phyloP scores from a whole-genome alignment of 2,888 invertebrate genomes.

The Xestia sexstrigata region DNA sequence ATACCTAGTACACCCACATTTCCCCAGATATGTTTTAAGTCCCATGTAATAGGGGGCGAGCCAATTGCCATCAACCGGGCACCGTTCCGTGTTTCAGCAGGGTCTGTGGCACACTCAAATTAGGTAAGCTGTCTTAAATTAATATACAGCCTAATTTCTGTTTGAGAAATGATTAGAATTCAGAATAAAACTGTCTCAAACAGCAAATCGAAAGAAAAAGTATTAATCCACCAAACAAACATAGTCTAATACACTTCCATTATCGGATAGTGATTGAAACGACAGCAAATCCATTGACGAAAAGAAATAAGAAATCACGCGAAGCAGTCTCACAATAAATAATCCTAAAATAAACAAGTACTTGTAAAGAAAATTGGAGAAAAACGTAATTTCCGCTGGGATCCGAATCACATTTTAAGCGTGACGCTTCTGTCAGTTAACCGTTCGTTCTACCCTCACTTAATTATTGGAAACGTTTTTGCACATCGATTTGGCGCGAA shows the following conservation, averaged over 20 bases:
- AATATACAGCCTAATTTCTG: not conserved
- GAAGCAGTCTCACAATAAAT: constrained; percentile 47
- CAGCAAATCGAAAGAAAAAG: not conserved
- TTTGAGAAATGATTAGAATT: not conserved
- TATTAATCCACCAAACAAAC: constrained; percentile 18
- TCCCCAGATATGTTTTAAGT: too few relatives aligned
- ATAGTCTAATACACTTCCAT: constrained; percentile 3
- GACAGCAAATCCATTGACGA: constrained; percentile 23
- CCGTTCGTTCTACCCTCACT: constrained; percentile 56
- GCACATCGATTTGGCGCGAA: constrained; percentile 46
- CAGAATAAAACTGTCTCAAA: not conserved
- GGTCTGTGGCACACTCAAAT: not conserved
- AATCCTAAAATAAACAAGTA: constrained; percentile 58
- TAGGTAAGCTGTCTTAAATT: too few relatives aligned
- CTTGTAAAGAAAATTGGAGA: constrained; percentile 64
- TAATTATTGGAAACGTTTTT: constrained; percentile 66
- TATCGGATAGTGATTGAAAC: constrained; percentile 27
- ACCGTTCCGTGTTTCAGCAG: not conserved
- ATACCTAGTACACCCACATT: too few relatives aligned
- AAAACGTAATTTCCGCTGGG: constrained; percentile 71
- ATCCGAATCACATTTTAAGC: constrained; percentile 64
- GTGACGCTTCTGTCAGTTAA: constrained; percentile 62
- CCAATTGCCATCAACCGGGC: too few relatives aligned
- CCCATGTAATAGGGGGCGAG: too few relatives aligned
- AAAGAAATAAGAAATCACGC: constrained; percentile 34